Evolutionary conservation across 2,888 invertebrate species (phyloP).

Genomic region (Andrena camellia): DNA sequence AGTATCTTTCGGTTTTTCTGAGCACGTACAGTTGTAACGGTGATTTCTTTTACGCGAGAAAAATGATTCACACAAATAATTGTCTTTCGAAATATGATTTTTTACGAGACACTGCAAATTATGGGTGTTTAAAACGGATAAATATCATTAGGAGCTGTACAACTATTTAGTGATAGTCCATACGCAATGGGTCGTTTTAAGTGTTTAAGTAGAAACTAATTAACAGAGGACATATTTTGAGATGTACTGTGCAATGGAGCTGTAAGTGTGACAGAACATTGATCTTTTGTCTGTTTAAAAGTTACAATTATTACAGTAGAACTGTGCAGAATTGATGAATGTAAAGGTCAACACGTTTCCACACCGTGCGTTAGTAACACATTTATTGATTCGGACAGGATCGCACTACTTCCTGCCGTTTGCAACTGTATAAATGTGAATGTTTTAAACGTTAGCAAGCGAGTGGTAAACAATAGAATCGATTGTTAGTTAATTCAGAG

Average conservation of each 20-base stretch:
- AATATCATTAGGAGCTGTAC: background rate
- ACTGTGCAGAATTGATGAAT: constrained; percentile 57
- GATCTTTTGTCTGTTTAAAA: constrained; percentile 36
- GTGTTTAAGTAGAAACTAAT: constrained; percentile 16
- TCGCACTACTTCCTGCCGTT: constrained; percentile 37
- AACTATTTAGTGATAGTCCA: constrained; percentile 26
- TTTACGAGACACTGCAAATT: background rate
- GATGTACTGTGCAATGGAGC: constrained; percentile 65
- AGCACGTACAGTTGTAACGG: constrained; percentile 44
- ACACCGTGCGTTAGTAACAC: constrained; percentile 30
- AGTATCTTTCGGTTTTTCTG: constrained; percentile 35
- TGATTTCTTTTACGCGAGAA: constrained; percentile 14
- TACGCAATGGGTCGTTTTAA: constrained; percentile 28
- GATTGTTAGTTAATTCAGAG: constrained; percentile 7
- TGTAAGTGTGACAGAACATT: constrained; percentile 34
- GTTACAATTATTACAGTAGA: constrained; percentile 48
- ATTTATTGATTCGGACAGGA: constrained; percentile 38
- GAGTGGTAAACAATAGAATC: constrained; percentile 2
- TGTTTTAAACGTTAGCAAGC: constrained; percentile 19
- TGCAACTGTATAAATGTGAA: constrained; percentile 25
- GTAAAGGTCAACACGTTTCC: constrained; percentile 41
- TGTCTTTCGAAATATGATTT: constrained; percentile 6
- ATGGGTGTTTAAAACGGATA: background rate
- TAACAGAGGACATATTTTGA: constrained; percentile 42
- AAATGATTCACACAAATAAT: constrained; percentile 22